phyloP scores from a whole-genome alignment of 1,140 invertebrate species.

The Caenorhabditis tropicalis region DNA sequence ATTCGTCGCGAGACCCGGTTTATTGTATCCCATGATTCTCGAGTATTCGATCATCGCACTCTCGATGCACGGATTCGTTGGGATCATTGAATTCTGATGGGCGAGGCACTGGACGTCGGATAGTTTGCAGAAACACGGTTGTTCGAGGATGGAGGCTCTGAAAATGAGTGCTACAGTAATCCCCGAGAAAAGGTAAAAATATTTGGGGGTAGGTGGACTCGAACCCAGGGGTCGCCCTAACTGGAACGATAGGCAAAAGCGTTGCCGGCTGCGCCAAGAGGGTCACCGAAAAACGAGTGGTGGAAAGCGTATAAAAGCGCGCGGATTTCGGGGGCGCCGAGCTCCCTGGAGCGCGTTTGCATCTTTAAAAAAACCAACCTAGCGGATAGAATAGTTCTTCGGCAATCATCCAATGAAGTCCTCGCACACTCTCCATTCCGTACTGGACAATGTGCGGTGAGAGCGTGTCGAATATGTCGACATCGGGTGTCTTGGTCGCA shows the following conservation, averaged over 20 bases:
- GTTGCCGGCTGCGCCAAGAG: not conserved
- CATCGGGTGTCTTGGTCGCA: constrained; percentile 25
- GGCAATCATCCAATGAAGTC: constrained; percentile 29
- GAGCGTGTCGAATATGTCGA: not conserved
- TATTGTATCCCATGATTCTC: constrained; percentile 11
- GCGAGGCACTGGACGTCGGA: constrained; percentile 59
- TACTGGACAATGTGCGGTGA: constrained; percentile 19
- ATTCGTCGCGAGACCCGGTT: constrained; percentile 15
- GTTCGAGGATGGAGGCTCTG: constrained; percentile 59
- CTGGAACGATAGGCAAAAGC: not conserved
- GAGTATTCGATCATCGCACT: constrained; percentile 57
- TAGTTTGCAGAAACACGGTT: constrained; percentile 63
- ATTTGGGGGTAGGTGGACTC: not conserved
- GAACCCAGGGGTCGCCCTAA: not conserved
- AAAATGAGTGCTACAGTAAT: not conserved
- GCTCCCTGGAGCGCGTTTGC: not conserved
- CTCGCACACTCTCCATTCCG: constrained; percentile 35
- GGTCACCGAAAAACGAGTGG: not conserved
- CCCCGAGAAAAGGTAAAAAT: not conserved
- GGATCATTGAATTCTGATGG: constrained; percentile 61
- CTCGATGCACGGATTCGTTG: constrained; percentile 66
- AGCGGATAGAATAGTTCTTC: constrained; percentile 39
- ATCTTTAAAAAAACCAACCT: not conserved
- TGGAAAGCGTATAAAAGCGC: not conserved
- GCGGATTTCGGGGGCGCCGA: not conserved